phyloP scores from a whole-genome alignment of 2,888 invertebrate genomes.

The Hyles lineata region DNA sequence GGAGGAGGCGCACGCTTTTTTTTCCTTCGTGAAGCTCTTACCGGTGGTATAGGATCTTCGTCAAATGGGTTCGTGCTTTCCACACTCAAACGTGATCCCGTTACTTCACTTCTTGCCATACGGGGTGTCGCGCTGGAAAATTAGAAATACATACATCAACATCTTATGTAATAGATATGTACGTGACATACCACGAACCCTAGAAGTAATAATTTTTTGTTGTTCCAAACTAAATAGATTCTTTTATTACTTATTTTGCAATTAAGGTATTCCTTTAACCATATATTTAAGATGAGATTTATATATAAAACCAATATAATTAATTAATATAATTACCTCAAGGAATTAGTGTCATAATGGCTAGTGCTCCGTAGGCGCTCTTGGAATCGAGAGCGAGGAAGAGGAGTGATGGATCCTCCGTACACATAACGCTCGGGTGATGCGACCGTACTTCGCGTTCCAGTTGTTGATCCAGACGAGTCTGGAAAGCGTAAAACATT shows the following conservation, averaged over 20 bases:
- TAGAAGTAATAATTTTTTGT: too few relatives aligned
- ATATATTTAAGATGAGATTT: too few relatives aligned
- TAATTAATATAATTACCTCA: constrained; percentile 56
- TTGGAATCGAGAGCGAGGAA: constrained; percentile 82
- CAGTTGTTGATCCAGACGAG: constrained; percentile 55
- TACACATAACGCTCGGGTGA: constrained; percentile 82
- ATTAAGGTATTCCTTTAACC: too few relatives aligned
- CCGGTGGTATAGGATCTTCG: constrained; percentile 80
- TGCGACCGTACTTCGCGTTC: constrained; percentile 68
- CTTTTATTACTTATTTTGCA: too few relatives aligned
- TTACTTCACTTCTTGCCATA: constrained; percentile 77
- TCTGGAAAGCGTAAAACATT: constrained; percentile 50
- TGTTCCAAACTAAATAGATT: too few relatives aligned
- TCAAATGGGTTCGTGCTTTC: constrained; percentile 86
- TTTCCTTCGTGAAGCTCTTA: constrained; percentile 84
- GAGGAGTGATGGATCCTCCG: constrained; percentile 84
- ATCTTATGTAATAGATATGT: neutral
- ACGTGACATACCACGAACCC: neutral
- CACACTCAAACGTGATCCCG: constrained; percentile 84
- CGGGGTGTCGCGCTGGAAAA: constrained; percentile 68
- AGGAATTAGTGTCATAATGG: constrained; percentile 69
- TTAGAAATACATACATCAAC: constrained; percentile 2
- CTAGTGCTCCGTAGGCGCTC: constrained; percentile 78
- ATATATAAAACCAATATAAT: too few relatives aligned
- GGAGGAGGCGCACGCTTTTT: constrained; percentile 87